These are phyloP conservation scores for Diplogasteroides magnus DNA, from an alignment of 1,140 invertebrate species.

Conservation along the genomic window DNA sequence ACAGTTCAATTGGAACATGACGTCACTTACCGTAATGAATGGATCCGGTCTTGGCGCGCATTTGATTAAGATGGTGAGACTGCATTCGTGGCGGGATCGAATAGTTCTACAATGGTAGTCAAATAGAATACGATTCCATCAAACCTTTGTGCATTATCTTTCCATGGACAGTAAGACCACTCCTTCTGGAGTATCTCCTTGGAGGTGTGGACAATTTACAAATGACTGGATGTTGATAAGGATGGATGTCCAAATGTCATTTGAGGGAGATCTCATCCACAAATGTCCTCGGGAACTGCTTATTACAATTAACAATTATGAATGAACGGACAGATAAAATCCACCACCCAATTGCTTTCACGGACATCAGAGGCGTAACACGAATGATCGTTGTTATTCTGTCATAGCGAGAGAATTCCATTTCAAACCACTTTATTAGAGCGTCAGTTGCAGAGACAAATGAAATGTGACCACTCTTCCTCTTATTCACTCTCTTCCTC, in stretches of 20 bases:
- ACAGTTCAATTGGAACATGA: constrained; percentile 6
- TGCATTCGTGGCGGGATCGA: no score
- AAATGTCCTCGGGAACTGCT: constrained; percentile 1
- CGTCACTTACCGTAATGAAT: constrained; percentile 7
- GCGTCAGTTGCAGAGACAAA: no score
- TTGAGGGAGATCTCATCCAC: constrained; percentile 2
- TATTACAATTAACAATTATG: constrained; percentile 9
- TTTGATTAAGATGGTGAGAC: not conserved
- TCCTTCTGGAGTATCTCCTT: not conserved
- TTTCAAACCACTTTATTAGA: no score
- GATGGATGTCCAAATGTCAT: constrained; percentile 13
- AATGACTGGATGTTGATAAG: not conserved
- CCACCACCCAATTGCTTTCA: no score
- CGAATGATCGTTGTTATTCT: no score
- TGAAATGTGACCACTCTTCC: no score
- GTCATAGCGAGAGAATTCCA: no score
- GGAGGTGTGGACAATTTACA: constrained; percentile 4
- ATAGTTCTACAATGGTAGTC: not conserved
- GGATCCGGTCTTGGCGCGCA: not conserved
- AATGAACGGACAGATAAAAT: not conserved
- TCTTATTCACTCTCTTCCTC: no score
- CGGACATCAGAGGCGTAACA: no score
- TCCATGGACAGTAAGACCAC: not conserved
- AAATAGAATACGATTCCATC: not conserved
- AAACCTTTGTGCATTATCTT: not conserved